Evolutionary conservation across 1,140 invertebrate species (phyloP).

Genomic region (Cyrtorhinus lividipennis): DNA sequence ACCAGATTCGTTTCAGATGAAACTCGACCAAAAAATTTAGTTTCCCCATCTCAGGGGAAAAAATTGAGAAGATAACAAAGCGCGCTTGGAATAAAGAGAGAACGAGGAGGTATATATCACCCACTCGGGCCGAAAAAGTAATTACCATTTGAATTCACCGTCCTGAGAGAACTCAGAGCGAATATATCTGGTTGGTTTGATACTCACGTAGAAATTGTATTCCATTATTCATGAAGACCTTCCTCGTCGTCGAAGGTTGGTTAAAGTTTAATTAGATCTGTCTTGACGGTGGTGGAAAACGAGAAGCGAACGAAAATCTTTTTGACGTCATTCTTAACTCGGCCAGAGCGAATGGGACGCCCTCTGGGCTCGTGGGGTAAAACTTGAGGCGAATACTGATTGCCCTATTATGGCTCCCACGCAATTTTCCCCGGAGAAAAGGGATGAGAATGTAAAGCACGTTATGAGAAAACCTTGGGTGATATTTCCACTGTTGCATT

Average conservation of each 20-base stretch:
- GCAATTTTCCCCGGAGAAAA: neutral
- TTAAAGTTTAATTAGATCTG: neutral
- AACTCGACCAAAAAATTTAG: no score
- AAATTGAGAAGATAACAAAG: no score
- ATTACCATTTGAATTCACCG: no score
- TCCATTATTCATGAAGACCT: neutral
- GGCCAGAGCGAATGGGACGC: neutral
- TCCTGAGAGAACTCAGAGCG: neutral
- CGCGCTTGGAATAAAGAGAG: no score
- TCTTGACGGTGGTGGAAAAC: neutral
- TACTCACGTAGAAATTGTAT: neutral
- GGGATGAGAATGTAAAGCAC: neutral
- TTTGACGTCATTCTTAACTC: neutral
- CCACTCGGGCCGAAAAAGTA: no score
- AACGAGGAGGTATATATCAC: no score
- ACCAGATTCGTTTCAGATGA: no score
- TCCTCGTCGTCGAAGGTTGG: neutral
- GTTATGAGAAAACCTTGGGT: neutral
- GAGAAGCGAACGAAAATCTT: neutral
- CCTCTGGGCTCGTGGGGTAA: neutral
- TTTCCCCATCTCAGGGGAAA: no score
- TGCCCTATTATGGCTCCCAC: neutral
- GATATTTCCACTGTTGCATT: no score
- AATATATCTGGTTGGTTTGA: neutral
- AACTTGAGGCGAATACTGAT: neutral